Evolutionary conservation across 2,797 vertebrate species (phyloP), one percentile per base, ranked within the genome.

Genomic region (Pachyuromys duprasi): DNA sequence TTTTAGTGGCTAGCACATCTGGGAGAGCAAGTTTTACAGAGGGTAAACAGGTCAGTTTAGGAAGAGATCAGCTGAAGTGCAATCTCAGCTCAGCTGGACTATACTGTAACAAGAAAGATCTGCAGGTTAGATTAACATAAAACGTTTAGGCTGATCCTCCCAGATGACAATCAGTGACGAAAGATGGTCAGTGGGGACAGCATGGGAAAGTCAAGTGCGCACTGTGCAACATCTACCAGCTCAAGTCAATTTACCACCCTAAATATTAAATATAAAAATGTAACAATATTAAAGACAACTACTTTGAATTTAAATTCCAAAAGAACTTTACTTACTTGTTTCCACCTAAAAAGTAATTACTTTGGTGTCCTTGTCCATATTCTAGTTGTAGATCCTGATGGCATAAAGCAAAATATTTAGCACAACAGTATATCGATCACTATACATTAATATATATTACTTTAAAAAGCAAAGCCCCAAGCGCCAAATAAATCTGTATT

Each of bases 301-400:
- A 60, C 18, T 49, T 62, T 92, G 14, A 87, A 89, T 91, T 94
- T 95, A 93, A 42, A 96, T 75, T 96, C 93, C 82, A 36, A 86
- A 8, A 91, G 82, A 95, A 84, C 45, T 84, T 98, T 97, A 99
- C 99, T 99, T 98, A 99, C 99, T 99, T 99, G 98, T 99, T 99
- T 98, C 98, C 99, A 98, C 99, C 99, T 97, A 99, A 97, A 20
- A 99, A 99, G 98, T 98, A 99, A 97, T 98, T 98, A 97, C 99
- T 98, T 74, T 99, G 98, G 93, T 99, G 99, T 97, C 99, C 99
- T n/a, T 99, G 99, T 84, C 99, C 99, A 20, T 99, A 99, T 96
- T 99, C 99, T 97, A 99, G 97, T 91, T 99, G 99, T 82, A 99
- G 97, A 97, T 99, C 99, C 99, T 99, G 97, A 55, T 26, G 94